Conservation (phyloP, 2,797 vertebrate species). For the Poecilia wingei region DNA sequence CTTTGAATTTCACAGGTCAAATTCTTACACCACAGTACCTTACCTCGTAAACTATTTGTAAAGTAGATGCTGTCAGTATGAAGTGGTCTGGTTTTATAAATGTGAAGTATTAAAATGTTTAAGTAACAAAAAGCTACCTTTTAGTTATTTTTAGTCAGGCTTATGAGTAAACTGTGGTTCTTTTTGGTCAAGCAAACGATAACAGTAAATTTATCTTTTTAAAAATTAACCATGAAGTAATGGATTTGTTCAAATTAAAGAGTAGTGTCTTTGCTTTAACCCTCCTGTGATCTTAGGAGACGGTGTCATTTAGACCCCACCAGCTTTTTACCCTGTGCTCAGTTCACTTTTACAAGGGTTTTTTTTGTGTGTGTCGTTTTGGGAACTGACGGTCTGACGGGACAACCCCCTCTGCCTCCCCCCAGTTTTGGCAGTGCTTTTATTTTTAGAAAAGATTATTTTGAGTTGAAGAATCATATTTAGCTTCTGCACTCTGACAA, state of each 20-base stretch:
- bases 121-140: background rate
- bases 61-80: background rate
- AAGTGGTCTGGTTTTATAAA: background rate
- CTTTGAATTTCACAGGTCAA: background rate
- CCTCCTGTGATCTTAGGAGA: too few relatives aligned
- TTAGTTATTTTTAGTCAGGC: background rate
- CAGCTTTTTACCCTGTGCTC: too few relatives aligned
- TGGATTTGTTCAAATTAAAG: background rate
- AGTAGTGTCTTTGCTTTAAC: background rate
- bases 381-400: too few relatives aligned
- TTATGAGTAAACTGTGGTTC: background rate
- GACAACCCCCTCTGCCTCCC: too few relatives aligned
- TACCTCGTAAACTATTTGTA: background rate
- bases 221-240: background rate
- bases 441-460: background rate
- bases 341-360: too few relatives aligned
- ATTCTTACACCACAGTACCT: background rate
- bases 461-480: constrained; percentile 22
- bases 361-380: too few relatives aligned
- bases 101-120: background rate
- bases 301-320: too few relatives aligned
- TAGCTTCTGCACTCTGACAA: constrained; percentile 32
- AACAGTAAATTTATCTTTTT: background rate
- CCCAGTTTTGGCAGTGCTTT: background rate
- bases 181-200: background rate